Conservation (phyloP, 2,113 vertebrate species). For the Oryctolagus cuniculus region DNA sequence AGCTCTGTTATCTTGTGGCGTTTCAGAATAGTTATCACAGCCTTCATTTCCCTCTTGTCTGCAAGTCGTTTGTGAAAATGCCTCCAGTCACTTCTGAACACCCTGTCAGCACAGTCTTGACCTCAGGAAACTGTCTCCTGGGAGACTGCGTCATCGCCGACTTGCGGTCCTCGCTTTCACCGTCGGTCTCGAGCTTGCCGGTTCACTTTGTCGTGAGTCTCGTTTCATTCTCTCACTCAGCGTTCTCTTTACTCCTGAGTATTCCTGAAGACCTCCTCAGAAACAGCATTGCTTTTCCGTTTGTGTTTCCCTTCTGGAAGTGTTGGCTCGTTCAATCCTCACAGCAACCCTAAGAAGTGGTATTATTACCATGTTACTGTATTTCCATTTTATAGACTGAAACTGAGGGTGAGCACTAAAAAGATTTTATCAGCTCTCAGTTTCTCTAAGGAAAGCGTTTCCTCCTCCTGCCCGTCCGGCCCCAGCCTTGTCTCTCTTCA, state of each 20-base stretch:
- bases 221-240: not conserved
- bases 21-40: not conserved
- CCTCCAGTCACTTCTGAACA: not conserved
- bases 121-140: not conserved
- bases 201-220: not conserved
- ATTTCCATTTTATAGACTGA: not conserved
- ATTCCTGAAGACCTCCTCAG: not conserved
- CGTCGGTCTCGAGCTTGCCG: not conserved
- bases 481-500: not conserved
- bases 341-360: not conserved
- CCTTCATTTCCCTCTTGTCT: not conserved
- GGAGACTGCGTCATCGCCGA: not conserved
- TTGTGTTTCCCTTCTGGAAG: fast-evolving
- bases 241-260: not conserved
- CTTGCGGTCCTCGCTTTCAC: not conserved
- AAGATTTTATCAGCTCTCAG: not conserved
- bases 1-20: not conserved
- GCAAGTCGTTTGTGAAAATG: slow-evolving; percentile 6
- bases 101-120: not conserved
- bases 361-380: not conserved
- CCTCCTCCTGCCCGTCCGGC: not conserved
- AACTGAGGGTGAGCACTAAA: not conserved
- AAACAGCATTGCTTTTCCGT: not conserved
- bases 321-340: not conserved
- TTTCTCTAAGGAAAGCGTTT: not conserved